A percentile compares a stretch with the other conserved stretches of the same genome.
These are phyloP conservation scores for Ichneumoninae sp. DNA, from an alignment of 2,888 invertebrate genomes.

Conservation along the genomic window DNA sequence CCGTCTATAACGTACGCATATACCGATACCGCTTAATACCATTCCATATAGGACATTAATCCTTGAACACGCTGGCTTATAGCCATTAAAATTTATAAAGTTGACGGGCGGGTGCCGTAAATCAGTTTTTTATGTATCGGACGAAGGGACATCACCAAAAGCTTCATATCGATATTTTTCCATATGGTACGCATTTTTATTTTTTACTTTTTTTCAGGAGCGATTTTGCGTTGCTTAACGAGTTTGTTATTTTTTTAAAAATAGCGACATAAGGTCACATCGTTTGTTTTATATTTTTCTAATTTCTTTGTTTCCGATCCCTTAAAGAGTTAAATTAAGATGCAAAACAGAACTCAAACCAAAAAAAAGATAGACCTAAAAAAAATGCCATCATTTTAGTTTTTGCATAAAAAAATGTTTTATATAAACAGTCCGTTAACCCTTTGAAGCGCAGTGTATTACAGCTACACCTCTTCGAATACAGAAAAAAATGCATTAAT, in stretches of 20 bases:
- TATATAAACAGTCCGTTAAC: too few species aligned
- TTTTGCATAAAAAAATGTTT: too few species aligned
- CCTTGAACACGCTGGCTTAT: not conserved
- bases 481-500: too few species aligned
- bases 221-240: too few species aligned
- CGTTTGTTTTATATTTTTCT: too few species aligned
- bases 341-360: not conserved
- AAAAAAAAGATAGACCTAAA: not conserved
- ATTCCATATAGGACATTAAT: not conserved
- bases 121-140: not conserved
- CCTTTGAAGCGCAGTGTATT: too few species aligned
- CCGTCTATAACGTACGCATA: not conserved
- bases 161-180: not conserved
- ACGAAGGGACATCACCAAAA: not conserved
- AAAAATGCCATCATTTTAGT: too few species aligned
- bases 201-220: too few species aligned
- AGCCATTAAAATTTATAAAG: slow-evolving; percentile 2
- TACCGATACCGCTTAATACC: not conserved
- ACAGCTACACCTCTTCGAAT: too few species aligned
- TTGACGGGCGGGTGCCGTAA: not conserved
- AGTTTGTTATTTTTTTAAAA: too few species aligned
- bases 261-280: too few species aligned
- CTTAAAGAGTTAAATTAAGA: not conserved
- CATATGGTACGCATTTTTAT: not conserved
- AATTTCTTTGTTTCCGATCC: not conserved